Conservation (phyloP, 1,140 invertebrate genomes). For the Plodia interpunctella region DNA sequence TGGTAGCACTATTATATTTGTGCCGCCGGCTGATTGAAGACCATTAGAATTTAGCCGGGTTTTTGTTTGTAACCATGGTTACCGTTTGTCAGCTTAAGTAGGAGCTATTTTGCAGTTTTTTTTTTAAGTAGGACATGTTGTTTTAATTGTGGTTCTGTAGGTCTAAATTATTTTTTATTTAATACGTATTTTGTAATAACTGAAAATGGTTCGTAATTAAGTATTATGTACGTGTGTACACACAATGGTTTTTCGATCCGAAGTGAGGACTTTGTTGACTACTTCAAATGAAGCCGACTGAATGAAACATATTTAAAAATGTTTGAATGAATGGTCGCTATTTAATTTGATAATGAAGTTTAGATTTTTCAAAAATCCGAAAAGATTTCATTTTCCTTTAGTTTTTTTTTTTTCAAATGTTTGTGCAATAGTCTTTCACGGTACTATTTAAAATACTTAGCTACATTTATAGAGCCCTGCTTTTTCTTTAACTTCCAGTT, state of each 20-base stretch:
- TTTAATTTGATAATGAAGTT: too few species aligned
- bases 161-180: not conserved
- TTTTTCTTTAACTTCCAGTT: too few species aligned
- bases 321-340: too few species aligned
- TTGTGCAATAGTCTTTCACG: too few species aligned
- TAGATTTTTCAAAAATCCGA: too few species aligned
- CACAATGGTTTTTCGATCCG: not conserved
- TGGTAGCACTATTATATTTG: constrained; percentile 65
- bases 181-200: not conserved
- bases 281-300: too few species aligned
- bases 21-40: constrained; percentile 66
- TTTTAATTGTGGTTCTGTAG: not conserved
- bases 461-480: too few species aligned
- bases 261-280: not conserved
- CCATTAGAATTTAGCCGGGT: not conserved
- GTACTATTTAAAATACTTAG: too few species aligned
- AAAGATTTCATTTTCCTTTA: too few species aligned
- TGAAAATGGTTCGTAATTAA: not conserved
- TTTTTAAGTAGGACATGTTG: too few species aligned
- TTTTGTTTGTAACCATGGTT: not conserved
- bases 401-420: too few species aligned
- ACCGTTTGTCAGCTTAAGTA: not conserved
- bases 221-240: constrained; percentile 2
- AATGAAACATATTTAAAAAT: too few species aligned
- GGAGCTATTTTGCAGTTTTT: not conserved